Conservation (phyloP, 2,888 invertebrate genomes). For the Tholera decimalis region DNA sequence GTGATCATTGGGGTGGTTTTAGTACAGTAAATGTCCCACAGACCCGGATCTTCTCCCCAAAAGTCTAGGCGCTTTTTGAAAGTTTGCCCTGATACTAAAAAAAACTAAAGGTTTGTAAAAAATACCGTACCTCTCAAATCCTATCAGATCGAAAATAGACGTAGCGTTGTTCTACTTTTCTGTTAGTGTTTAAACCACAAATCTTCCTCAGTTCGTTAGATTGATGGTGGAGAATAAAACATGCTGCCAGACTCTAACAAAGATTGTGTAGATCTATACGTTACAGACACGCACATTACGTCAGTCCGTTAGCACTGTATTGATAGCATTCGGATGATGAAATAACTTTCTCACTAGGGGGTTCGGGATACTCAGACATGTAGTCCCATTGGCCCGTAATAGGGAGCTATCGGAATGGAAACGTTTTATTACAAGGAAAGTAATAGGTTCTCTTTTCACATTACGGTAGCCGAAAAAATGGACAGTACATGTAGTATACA, state of each 20-base stretch:
- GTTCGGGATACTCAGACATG: slow-evolving; percentile 15
- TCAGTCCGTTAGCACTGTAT: slow-evolving; percentile 47
- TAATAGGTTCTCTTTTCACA: slow-evolving; percentile 4
- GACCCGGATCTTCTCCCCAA: no score
- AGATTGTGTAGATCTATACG: slow-evolving; percentile 44
- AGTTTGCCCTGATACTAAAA: no score
- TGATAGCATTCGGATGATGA: slow-evolving; percentile 48
- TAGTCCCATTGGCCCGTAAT: slow-evolving; percentile 31
- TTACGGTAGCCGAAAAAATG: background rate
- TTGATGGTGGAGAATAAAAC: slow-evolving; percentile 37
- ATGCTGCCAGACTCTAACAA: slow-evolving; percentile 26
- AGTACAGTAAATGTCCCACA: no score
- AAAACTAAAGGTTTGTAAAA: background rate
- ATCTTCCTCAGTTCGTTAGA: slow-evolving; percentile 54
- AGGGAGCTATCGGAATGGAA: slow-evolving; percentile 23
- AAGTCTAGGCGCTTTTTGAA: no score
- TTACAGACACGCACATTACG: slow-evolving; percentile 57
- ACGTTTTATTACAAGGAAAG: slow-evolving; percentile 20
- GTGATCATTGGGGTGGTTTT: no score
- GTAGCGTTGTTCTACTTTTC: slow-evolving; percentile 27
- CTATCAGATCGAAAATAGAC: slow-evolving; percentile 21
- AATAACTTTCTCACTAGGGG: slow-evolving; percentile 54
- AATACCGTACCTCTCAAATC: slow-evolving; percentile 18
- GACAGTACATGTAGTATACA: background rate
- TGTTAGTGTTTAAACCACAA: slow-evolving; percentile 43